These are phyloP conservation scores for Anabacerthia variegaticeps DNA, from an alignment of 2,797 vertebrate genomes.

Conservation along the genomic window DNA sequence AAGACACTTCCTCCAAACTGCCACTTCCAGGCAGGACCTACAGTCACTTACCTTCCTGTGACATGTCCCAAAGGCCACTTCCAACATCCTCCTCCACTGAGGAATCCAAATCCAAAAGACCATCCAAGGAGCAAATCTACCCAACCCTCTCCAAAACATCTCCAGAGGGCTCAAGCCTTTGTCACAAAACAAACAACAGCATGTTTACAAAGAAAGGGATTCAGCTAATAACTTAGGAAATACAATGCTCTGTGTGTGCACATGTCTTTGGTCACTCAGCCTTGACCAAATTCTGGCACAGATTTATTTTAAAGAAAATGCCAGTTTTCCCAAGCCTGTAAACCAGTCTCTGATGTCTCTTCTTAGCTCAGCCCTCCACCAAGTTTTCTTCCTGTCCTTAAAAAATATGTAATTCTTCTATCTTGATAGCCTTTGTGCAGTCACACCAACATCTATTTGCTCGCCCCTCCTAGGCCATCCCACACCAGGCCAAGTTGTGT, in stretches of 20 bases:
- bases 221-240: not conserved
- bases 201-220: not conserved
- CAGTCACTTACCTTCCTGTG: not conserved
- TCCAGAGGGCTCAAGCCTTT: not conserved
- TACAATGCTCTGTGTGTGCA: not conserved
- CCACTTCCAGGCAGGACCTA: not conserved
- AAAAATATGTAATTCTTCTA: not conserved
- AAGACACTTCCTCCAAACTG: not conserved
- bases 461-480: not conserved
- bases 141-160: not conserved
- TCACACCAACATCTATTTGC: not conserved
- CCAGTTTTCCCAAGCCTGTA: not conserved
- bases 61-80: not conserved
- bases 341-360: not conserved
- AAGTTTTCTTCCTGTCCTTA: not conserved
- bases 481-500: not conserved
- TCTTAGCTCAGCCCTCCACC: not conserved
- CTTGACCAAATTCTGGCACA: not conserved
- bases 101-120: not conserved
- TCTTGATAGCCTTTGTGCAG: not conserved
- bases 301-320: not conserved
- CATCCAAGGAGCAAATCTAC: not conserved
- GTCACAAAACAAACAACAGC: not conserved
- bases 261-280: not conserved
- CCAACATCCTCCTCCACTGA: not conserved